Percentiles rank a stretch among this genome's conserved stretches.
Conservation (phyloP, 2,888 invertebrate genomes). For the Pristionchus exspectatus region DNA sequence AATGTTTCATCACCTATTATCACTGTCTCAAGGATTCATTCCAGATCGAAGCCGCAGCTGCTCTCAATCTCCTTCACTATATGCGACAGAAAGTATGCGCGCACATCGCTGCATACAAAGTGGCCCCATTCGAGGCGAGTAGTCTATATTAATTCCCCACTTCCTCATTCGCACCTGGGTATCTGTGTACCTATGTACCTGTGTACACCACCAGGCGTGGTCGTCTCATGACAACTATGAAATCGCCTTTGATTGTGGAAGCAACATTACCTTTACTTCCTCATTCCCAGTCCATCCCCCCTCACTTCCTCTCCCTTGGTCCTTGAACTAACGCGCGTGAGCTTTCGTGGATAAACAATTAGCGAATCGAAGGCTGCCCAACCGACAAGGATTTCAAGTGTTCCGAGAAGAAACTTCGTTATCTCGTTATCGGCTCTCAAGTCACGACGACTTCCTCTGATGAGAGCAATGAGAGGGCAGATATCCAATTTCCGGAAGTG, state of each 20-base stretch:
- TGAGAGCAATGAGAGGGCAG: background rate
- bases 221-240: too few species aligned
- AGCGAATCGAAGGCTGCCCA: background rate
- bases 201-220: too few species aligned
- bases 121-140: slow-evolving; percentile 45
- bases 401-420: slow-evolving; percentile 25
- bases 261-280: background rate
- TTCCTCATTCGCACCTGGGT: background rate
- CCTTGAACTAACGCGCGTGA: slow-evolving; percentile 15
- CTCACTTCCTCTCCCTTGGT: slow-evolving; percentile 8
- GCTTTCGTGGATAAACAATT: background rate
- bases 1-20: too few species aligned
- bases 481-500: background rate
- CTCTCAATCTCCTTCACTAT: slow-evolving; percentile 54
- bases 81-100: slow-evolving; percentile 55
- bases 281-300: background rate
- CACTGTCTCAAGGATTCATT: background rate
- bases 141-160: background rate
- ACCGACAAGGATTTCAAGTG: background rate
- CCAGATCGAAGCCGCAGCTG: slow-evolving; percentile 42
- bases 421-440: slow-evolving; percentile 47
- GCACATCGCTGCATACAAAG: slow-evolving; percentile 52
- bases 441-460: slow-evolving; percentile 22
- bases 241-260: background rate
- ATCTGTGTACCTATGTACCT: too few species aligned